These are phyloP conservation scores for Lottia scabra DNA, from an alignment of 2,888 invertebrate genomes.

Conservation along the genomic window DNA sequence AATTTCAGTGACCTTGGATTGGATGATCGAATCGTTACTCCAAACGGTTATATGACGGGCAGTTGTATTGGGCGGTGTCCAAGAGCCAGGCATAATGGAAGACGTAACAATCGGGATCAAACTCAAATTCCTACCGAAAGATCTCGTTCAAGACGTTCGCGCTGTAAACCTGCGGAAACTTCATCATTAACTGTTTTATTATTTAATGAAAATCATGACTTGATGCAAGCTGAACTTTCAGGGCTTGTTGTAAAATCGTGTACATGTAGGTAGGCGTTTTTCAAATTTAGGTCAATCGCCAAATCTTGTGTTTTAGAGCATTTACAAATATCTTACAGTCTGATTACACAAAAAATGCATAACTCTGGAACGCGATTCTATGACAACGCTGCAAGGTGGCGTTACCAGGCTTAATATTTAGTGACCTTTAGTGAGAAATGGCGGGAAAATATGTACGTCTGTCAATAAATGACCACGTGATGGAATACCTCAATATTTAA, in stretches of 20 bases:
- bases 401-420: no score
- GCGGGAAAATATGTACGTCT: no score
- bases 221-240: constrained; percentile 15
- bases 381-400: no score
- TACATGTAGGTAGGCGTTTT: constrained; percentile 7
- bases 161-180: constrained; percentile 10
- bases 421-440: no score
- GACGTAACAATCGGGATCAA: background rate
- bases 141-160: background rate
- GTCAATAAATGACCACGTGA: no score
- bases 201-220: constrained; percentile 18
- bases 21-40: constrained; percentile 20
- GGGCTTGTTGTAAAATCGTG: constrained; percentile 13
- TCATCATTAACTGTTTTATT: constrained; percentile 16
- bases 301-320: no score
- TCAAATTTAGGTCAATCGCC: no score
- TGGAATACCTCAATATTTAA: no score
- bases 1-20: constrained; percentile 15
- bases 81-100: background rate
- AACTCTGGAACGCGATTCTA: no score
- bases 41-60: constrained; percentile 13
- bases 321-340: no score
- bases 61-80: constrained; percentile 18
- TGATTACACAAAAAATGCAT: no score
- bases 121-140: background rate